Conservation (phyloP, 2,888 invertebrate genomes). For the Acleris literana region DNA sequence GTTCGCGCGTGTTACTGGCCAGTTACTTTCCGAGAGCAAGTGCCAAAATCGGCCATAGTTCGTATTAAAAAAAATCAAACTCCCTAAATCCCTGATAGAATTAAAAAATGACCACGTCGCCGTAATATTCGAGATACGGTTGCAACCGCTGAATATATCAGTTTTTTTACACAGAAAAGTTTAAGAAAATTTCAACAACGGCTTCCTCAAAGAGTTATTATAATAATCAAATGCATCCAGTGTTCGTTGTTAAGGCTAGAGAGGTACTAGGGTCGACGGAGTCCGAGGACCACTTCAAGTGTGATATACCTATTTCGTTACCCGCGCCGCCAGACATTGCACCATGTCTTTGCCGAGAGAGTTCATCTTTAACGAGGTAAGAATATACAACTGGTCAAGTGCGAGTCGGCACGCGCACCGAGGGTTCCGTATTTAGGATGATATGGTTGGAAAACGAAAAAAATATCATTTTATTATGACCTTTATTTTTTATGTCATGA, state of each 20-base stretch:
- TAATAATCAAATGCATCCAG: slow-evolving; percentile 33
- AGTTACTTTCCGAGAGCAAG: slow-evolving; percentile 14
- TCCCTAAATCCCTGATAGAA: slow-evolving; percentile 1
- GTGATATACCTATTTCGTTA: slow-evolving; percentile 54
- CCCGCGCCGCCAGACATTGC: slow-evolving; percentile 70
- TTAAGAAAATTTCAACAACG: slow-evolving; percentile 28
- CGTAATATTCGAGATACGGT: slow-evolving; percentile 22
- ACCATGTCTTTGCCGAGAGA: slow-evolving; percentile 85
- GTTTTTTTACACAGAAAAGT: slow-evolving; percentile 17
- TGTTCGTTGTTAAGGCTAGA: slow-evolving; percentile 22
- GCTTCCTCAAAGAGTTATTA: slow-evolving; percentile 30
- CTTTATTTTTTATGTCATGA: no score
- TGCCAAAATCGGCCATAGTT: slow-evolving; percentile 17
- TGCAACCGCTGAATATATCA: slow-evolving; percentile 6
- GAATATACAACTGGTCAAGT: slow-evolving; percentile 36
- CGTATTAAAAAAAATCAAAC: slow-evolving; percentile 1
- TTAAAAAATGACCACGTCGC: slow-evolving; percentile 22
- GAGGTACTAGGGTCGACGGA: slow-evolving; percentile 68
- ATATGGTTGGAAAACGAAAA: no score
- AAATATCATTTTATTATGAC: no score
- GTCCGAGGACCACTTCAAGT: slow-evolving; percentile 70
- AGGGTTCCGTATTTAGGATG: no score
- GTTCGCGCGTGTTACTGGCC: slow-evolving; percentile 22
- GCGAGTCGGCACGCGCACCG: no score
- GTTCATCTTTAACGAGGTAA: slow-evolving; percentile 84